Conservation (phyloP, 2,797 vertebrate genomes). For the Eutrigla gurnardus region DNA sequence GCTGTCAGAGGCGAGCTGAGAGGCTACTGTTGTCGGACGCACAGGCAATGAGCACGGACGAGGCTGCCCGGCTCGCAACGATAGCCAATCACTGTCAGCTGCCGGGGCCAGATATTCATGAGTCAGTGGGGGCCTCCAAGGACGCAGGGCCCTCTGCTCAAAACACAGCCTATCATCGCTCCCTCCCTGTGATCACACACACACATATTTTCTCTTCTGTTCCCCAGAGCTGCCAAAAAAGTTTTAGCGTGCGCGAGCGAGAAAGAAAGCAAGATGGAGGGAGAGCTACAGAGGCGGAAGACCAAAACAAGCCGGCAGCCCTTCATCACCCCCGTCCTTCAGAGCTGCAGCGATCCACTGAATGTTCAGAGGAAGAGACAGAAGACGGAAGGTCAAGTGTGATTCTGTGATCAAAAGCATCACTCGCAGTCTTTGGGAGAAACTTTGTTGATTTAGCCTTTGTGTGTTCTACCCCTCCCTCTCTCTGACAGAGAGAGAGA, state of each 20-base stretch:
- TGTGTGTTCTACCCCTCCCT: no score
- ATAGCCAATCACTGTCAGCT: constrained; percentile 59
- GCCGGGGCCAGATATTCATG: constrained; percentile 56
- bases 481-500: no score
- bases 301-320: neutral
- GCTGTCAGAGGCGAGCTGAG: constrained; percentile 36
- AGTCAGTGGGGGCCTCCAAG: constrained; percentile 59
- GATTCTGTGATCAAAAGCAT: constrained; percentile 46
- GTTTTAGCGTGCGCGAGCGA: neutral
- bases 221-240: constrained; percentile 47
- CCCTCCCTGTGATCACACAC: constrained; percentile 47
- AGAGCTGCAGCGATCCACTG: constrained; percentile 1
- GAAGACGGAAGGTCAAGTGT: constrained; percentile 44
- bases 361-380: constrained; percentile 28
- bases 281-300: constrained; percentile 11
- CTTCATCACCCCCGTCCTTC: constrained; percentile 14
- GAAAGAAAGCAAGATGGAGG: neutral
- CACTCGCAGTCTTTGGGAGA: constrained; percentile 25
- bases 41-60: constrained; percentile 41
- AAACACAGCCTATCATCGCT: constrained; percentile 54
- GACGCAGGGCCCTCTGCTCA: constrained; percentile 49
- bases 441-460: constrained; percentile 46
- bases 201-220: constrained; percentile 36
- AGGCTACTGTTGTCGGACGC: constrained; percentile 33
- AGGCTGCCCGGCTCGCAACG: constrained; percentile 52